Conservation (phyloP, 1,140 invertebrate species). For the Drosophila ironensis region DNA sequence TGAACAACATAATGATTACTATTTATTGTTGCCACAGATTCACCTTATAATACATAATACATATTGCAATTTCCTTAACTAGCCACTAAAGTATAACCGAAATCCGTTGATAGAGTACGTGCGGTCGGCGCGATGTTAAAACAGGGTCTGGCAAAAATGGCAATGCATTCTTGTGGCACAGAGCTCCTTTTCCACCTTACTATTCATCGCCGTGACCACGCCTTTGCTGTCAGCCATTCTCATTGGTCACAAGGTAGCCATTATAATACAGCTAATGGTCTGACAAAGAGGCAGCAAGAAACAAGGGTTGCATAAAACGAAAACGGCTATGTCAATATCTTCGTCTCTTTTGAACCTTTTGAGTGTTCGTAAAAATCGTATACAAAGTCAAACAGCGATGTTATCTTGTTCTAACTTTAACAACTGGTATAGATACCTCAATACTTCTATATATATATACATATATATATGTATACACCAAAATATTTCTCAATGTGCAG, state of each 20-base stretch:
- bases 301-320: neutral
- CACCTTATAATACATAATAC: neutral
- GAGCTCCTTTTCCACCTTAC: too few relatives aligned
- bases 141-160: constrained; percentile 35
- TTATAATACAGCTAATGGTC: neutral
- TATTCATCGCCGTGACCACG: constrained; percentile 2
- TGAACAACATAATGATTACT: too few relatives aligned
- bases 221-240: neutral
- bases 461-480: neutral
- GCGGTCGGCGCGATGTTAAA: constrained; percentile 35
- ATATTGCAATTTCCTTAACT: neutral
- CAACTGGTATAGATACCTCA: neutral
- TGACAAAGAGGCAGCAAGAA: neutral
- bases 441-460: neutral
- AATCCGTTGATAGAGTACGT: constrained; percentile 20
- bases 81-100: neutral
- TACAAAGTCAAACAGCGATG: neutral
- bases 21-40: too few relatives aligned
- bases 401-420: neutral
- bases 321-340: neutral
- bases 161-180: neutral
- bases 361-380: neutral
- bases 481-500: too few relatives aligned
- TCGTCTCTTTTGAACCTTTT: neutral
- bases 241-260: neutral